Base-by-base conservation (phyloP, 2,113 vertebrate species). In the Triplophysa rosa region DNA sequence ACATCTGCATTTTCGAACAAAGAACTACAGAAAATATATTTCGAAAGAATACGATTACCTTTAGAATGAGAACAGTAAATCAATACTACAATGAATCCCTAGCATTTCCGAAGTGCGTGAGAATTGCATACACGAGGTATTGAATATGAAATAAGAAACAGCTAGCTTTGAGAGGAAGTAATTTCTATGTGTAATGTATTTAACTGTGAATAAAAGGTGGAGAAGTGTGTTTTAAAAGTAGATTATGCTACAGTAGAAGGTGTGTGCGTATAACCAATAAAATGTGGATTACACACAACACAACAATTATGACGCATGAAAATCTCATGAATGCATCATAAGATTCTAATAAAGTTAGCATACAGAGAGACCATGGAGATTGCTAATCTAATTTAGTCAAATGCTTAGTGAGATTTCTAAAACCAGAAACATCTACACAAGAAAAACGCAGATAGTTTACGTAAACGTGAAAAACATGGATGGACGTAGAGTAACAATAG, bases 61-160 rank as follows among this genome's bases (percentile, higher is more conserved):
- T 80, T 72, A 64, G 37, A 73, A 65, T 45, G 37, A 67, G 52
- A 13, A 59, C 47, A 26, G 24, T 67, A 58, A 65, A 80, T 80
- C 64, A 73, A 79, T 69, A 61, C 69, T 33, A 49, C 21, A 79
- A 72, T 64, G 59, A 74, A 47, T 74, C 72, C 40, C 23, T 12
- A 59, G 37, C 42, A 63, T 47, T n/a, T 74, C 23, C 71, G 45
- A 63, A 74, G 37, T 2, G 14, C 23, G 26, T 62, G 24, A 74
- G 71, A 73, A 42, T 19, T 62, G 4, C 21, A 24, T 16, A 13
- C 8, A 29, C 45, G 29, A 29, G 19, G 49, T n/a, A 70, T 33
- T 56, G 68, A 63, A 26, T 59, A 63, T 8, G 59, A 23, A 74
- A 29, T 74, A 37, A 63, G 6, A 47, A 49, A 8, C 21, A 4